These are phyloP conservation scores for Calycopis cecrops DNA, from an alignment of 1,140 invertebrate genomes.

Conservation along the genomic window DNA sequence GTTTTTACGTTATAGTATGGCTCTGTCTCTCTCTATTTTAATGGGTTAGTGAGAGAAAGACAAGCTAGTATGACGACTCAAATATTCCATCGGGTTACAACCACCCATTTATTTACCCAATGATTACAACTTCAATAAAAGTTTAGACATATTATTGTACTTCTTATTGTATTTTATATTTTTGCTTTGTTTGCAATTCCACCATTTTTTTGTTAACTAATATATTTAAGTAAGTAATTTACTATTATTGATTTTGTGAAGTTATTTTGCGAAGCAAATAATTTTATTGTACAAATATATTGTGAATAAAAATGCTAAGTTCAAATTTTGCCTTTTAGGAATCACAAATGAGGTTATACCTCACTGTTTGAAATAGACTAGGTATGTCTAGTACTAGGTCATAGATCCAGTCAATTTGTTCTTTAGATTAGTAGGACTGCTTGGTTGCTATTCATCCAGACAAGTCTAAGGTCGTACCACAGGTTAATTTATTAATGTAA, in stretches of 20 bases:
- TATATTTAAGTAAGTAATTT: neutral
- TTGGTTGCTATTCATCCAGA: conserved; percentile 6
- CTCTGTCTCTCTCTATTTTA: no score
- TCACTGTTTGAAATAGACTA: neutral
- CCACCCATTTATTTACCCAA: no score
- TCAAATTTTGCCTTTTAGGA: conserved; percentile 2
- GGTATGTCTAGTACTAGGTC: neutral
- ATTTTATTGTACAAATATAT: conserved; percentile 6
- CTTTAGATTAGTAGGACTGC: neutral
- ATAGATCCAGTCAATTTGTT: neutral
- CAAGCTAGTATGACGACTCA: no score
- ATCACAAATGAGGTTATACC: neutral
- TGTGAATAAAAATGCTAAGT: conserved; percentile 4
- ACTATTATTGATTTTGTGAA: conserved; percentile 4
- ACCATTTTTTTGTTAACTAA: neutral
- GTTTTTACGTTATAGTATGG: no score
- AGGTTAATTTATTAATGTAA: no score
- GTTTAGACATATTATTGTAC: no score
- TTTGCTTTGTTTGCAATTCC: neutral
- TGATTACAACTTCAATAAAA: no score
- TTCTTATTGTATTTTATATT: neutral
- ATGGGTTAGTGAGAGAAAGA: no score
- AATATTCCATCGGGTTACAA: no score
- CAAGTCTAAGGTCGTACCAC: no score
- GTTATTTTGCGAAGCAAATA: conserved; percentile 9